phyloP scores from a whole-genome alignment of 2,113 vertebrate species.

The Accipiter virgatus region DNA sequence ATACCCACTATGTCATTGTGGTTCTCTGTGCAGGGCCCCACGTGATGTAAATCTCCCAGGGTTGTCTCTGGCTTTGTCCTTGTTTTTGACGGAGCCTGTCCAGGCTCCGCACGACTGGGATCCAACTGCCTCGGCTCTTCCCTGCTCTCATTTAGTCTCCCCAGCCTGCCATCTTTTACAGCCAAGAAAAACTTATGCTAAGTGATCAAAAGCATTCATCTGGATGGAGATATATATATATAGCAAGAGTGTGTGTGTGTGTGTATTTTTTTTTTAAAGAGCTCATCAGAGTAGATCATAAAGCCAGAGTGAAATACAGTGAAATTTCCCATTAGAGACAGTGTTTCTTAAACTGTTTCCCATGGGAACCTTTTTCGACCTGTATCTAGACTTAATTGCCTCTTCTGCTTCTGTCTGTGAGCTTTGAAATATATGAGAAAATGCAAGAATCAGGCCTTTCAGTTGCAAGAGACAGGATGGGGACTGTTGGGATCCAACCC shows the following conservation, averaged over 20 bases:
- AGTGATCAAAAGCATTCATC: conserved; percentile 56
- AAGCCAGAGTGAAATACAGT: conserved; percentile 9
- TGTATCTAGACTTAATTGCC: background rate
- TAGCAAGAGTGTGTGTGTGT: background rate
- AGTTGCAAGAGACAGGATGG: background rate
- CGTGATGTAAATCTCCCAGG: background rate
- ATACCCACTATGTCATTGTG: background rate
- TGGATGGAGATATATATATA: background rate
- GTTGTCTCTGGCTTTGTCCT: conserved; percentile 11
- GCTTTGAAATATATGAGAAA: background rate
- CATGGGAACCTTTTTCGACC: background rate
- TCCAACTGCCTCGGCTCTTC: background rate
- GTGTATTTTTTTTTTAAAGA: background rate
- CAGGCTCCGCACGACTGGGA: background rate
- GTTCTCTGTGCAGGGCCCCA: background rate
- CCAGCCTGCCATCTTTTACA: conserved; percentile 35
- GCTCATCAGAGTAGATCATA: conserved; percentile 32
- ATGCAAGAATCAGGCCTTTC: background rate
- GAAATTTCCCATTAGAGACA: conserved; percentile 23
- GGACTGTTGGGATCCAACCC: background rate
- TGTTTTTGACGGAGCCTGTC: background rate
- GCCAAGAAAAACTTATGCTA: conserved; percentile 53
- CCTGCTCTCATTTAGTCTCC: background rate
- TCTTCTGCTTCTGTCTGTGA: background rate
- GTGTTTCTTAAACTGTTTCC: conserved; percentile 14